Evolutionary conservation across 2,113 vertebrate species (phyloP).

Genomic region (Rattus rattus): DNA sequence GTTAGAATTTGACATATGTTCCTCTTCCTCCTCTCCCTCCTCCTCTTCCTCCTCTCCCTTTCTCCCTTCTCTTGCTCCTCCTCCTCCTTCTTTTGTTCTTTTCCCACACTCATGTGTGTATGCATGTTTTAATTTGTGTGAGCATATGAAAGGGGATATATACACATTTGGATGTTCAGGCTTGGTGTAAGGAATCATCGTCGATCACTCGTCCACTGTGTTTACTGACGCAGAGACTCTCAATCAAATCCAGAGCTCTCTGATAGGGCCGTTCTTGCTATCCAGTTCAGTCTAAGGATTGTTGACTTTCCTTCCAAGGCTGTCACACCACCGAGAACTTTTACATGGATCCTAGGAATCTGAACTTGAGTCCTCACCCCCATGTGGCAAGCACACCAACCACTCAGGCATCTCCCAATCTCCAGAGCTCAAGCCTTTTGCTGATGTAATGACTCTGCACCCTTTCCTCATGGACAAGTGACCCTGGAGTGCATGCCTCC

Average conservation of each 20-base stretch:
- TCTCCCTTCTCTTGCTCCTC: too few species aligned
- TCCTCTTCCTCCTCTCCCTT: too few species aligned
- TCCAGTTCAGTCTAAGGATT: background rate
- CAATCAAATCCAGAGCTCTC: background rate
- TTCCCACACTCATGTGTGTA: too few species aligned
- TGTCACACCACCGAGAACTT: background rate
- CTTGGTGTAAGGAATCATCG: background rate
- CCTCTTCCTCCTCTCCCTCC: fast-evolving
- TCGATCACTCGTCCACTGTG: background rate
- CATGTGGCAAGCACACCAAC: background rate
- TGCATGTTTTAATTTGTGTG: background rate
- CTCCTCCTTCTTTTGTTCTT: background rate
- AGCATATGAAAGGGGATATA: background rate
- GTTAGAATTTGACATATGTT: background rate
- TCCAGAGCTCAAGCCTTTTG: too few species aligned
- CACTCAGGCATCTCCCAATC: background rate
- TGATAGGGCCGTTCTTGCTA: background rate
- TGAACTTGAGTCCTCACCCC: too few species aligned
- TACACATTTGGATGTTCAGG: background rate
- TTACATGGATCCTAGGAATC: background rate
- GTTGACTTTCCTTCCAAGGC: background rate
- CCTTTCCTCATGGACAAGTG: background rate
- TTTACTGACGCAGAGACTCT: background rate
- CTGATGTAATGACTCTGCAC: background rate
- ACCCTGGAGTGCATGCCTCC: too few species aligned